phyloP scores from a whole-genome alignment of 2,888 invertebrate genomes.

The Oasisia sp. region DNA sequence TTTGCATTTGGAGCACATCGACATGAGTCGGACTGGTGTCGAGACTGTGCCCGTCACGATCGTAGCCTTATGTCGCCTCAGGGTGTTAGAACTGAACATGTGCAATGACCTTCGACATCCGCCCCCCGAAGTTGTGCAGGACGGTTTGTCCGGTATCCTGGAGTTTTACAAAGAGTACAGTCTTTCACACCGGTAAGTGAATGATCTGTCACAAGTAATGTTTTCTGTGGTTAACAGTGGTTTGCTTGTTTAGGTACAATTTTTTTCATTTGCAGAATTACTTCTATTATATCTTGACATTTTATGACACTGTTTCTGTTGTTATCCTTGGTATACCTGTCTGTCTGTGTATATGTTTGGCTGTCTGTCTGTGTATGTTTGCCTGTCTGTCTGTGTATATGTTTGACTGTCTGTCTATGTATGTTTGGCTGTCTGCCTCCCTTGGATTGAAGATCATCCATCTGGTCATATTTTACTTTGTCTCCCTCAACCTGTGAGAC shows the following conservation, averaged over 20 bases:
- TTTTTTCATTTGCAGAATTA: neutral
- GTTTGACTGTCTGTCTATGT: too few species aligned
- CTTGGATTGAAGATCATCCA: too few species aligned
- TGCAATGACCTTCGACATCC: slow-evolving; percentile 25
- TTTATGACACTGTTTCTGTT: neutral
- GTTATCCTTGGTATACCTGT: too few species aligned
- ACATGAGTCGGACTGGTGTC: slow-evolving; percentile 22
- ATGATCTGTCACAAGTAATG: neutral
- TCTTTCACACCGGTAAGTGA: slow-evolving; percentile 24
- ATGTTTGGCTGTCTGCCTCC: too few species aligned
- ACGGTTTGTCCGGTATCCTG: slow-evolving; percentile 13
- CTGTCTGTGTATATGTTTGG: too few species aligned
- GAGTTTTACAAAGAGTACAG: slow-evolving; percentile 27
- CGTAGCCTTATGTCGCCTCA: slow-evolving; percentile 14
- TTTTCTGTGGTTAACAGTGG: neutral
- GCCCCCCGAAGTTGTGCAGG: slow-evolving; percentile 8
- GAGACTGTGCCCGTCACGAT: slow-evolving; percentile 19
- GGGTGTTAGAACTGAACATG: neutral
- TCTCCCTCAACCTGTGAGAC: too few species aligned
- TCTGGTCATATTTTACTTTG: too few species aligned
- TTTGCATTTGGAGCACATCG: slow-evolving; percentile 14
- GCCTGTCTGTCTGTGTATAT: too few species aligned
- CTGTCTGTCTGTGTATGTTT: too few species aligned
- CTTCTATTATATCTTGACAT: neutral
- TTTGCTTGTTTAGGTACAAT: neutral